Evolutionary conservation across 1,140 invertebrate species (phyloP).

Genomic region (Drosophila lacertosa): DNA sequence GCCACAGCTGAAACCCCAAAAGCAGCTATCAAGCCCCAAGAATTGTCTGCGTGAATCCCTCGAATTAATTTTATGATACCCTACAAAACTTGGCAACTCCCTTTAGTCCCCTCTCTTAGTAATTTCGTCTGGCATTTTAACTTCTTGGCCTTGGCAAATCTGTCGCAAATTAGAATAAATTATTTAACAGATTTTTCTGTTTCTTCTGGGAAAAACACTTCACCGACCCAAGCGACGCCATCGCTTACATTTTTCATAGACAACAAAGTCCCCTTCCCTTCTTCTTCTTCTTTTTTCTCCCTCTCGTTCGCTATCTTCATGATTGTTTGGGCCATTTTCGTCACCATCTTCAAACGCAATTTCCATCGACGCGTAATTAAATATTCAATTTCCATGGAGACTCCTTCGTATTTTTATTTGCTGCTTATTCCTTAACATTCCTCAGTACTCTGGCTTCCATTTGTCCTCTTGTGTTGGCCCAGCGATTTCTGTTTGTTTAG

Average conservation of each 20-base stretch:
- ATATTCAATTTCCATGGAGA: slow-evolving; percentile 75
- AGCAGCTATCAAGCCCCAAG: slow-evolving; percentile 28
- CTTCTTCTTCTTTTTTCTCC: not conserved
- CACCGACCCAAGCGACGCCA: slow-evolving; percentile 15
- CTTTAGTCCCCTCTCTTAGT: not conserved
- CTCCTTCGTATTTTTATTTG: slow-evolving; percentile 56
- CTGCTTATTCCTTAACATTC: slow-evolving; percentile 20
- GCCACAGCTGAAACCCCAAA: slow-evolving; percentile 3
- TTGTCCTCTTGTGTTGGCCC: not conserved
- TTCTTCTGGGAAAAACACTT: slow-evolving; percentile 38
- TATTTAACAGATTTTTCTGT: slow-evolving; percentile 63
- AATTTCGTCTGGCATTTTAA: slow-evolving; percentile 36
- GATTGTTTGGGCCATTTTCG: slow-evolving; percentile 59
- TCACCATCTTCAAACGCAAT: slow-evolving; percentile 72
- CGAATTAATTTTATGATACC: slow-evolving; percentile 23
- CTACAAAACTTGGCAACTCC: slow-evolving; percentile 1
- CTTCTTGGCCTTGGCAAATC: slow-evolving; percentile 60
- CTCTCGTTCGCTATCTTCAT: slow-evolving; percentile 3
- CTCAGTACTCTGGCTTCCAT: slow-evolving; percentile 26
- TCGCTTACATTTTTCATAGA: slow-evolving; percentile 43
- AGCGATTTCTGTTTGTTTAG: slow-evolving; percentile 60
- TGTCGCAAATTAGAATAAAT: slow-evolving; percentile 71
- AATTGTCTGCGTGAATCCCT: slow-evolving; percentile 19
- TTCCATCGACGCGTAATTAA: slow-evolving; percentile 72
- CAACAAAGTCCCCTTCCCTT: slow-evolving; percentile 10